These are phyloP conservation scores for Ictalurus furcatus DNA, from an alignment of 2,113 vertebrate genomes.

Conservation along the genomic window DNA sequence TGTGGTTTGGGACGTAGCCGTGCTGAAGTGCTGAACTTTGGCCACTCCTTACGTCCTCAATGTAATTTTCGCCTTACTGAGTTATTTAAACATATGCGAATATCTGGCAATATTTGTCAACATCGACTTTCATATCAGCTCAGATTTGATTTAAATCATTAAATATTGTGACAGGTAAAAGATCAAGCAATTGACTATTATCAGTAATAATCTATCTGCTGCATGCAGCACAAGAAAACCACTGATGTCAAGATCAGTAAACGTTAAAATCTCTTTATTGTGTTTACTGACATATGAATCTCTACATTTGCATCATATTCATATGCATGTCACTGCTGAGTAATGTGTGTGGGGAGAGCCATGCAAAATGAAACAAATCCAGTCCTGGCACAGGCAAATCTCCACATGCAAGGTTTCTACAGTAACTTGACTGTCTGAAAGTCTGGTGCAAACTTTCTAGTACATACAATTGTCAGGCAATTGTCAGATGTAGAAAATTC, in stretches of 20 bases:
- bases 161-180: background rate
- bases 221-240: background rate
- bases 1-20: background rate
- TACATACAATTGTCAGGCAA: background rate
- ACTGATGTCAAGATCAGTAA: background rate
- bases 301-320: slow-evolving; percentile 60
- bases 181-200: background rate
- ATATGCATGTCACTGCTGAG: slow-evolving; percentile 37
- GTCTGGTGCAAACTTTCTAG: slow-evolving; percentile 3
- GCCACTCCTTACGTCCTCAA: background rate
- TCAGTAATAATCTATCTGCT: background rate
- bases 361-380: slow-evolving; percentile 62
- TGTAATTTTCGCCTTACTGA: background rate
- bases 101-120: background rate
- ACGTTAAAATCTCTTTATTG: background rate
- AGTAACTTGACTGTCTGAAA: background rate
- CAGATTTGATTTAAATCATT: background rate
- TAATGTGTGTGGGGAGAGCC: slow-evolving; percentile 32
- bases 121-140: background rate
- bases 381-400: slow-evolving; percentile 61
- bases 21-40: background rate
- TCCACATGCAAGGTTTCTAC: slow-evolving; percentile 22
- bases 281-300: slow-evolving; percentile 13
- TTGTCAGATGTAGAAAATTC: background rate
- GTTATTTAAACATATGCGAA: background rate